A percentile compares a stretch with the other conserved stretches of the same genome.
Evolutionary conservation across 2,113 vertebrate genomes (phyloP).

Genomic region (Halcyon malimbica): DNA sequence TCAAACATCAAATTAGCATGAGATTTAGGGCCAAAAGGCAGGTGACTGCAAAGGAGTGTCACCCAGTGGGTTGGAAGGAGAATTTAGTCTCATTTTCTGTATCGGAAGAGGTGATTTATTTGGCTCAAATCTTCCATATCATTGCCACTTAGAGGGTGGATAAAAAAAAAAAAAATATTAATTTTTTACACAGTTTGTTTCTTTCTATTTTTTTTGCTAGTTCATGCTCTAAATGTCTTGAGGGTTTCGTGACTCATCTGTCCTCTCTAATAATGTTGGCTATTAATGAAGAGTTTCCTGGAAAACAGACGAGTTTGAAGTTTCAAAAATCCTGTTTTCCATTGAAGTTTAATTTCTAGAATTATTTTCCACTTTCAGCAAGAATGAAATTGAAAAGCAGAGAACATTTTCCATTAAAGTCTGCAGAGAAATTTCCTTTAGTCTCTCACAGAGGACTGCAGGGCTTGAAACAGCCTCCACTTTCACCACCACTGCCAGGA

Average conservation of each 20-base stretch:
- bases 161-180: not conserved
- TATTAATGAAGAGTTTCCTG: conserved; percentile 52
- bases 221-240: conserved; percentile 18
- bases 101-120: not conserved
- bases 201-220: not conserved
- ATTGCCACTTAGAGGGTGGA: not conserved
- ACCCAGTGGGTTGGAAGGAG: not conserved
- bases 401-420: conserved; percentile 45
- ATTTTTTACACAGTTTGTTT: not conserved
- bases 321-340: conserved; percentile 28
- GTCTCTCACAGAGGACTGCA: not conserved
- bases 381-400: conserved; percentile 22
- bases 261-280: conserved; percentile 21
- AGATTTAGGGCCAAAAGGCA: not conserved
- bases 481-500: conserved; percentile 23
- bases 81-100: not conserved
- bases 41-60: not conserved
- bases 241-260: conserved; percentile 45
- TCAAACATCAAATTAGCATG: not conserved
- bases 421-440: conserved; percentile 35
- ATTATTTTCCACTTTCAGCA: conserved; percentile 44
- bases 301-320: conserved; percentile 34
- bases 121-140: not conserved
- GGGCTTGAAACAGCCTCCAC: conserved; percentile 3
- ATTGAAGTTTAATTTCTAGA: conserved; percentile 56